Evolutionary conservation across 2,113 vertebrate species (phyloP), one percentile per base, ranked within the genome.

Genomic region (Actenoides hombroni): DNA sequence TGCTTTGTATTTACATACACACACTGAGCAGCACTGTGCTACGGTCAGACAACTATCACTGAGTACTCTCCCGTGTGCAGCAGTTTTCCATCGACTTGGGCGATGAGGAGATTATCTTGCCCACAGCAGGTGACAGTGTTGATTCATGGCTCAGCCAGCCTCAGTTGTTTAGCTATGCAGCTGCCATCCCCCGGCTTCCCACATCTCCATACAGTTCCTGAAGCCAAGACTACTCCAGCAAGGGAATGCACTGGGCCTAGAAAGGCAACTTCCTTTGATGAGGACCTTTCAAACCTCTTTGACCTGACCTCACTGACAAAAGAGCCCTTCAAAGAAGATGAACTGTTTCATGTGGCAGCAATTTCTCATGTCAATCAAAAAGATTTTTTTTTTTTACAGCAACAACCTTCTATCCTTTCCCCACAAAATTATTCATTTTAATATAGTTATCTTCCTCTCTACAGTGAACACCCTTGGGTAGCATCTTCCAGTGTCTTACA

Each of bases 321-420:
- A 96, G 96, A 95, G 89, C 92, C 95, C 96, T 97, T 96, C 96
- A 97, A 97, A 97, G 96, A 96, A 96, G 95, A 93, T 77, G 96
- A 97, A 95, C 95, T 91, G 89, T 97, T 97, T 97, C 94, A 97
- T 97, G 96, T 92, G 96, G 96, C 95, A 97, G 95, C 94, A 97
- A 95, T 97, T 97, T 97, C 96, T 97, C 96, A 97, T 74, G 96
- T 96, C 96, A 97, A 95, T 97, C 96, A 97, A 96, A 96, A 95
- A 95, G 92, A 91, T 46, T 69, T 71, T 92, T 94, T 92, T 95
- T 89, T 96, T 94, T 96, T 95, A 83, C 77, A 95, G 96, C 86
- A 95, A 92, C 92, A 91, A 94, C 95, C 96, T 86, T 93, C 94
- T 90, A 83, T 88, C 92, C 61, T 89, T 95, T 93, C 91, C 57